These are phyloP conservation scores for Coracias cyanogaster DNA, from an alignment of 2,797 vertebrate genomes.

Conservation along the genomic window DNA sequence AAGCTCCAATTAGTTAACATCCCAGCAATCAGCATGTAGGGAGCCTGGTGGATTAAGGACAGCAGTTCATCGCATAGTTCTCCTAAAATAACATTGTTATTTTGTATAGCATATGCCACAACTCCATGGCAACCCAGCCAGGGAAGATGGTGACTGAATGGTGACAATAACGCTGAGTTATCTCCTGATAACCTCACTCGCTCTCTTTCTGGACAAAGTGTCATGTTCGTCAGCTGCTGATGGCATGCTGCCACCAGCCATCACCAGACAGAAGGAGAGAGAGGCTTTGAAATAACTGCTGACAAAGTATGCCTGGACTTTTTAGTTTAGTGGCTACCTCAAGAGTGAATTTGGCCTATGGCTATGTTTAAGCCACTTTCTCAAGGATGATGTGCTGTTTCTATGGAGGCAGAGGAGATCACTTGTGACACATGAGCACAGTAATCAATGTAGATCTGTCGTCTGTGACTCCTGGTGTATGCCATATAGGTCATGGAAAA, in stretches of 20 bases:
- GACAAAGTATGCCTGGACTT: background rate
- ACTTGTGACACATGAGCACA: background rate
- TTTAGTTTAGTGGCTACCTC: background rate
- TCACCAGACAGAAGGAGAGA: background rate
- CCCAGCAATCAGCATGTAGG: background rate
- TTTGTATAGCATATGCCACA: constrained; percentile 42
- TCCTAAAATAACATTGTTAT: constrained; percentile 62
- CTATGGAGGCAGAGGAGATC: background rate
- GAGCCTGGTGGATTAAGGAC: background rate
- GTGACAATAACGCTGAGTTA: constrained; percentile 27
- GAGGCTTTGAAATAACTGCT: background rate
- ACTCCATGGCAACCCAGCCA: constrained; percentile 30
- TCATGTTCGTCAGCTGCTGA: constrained; percentile 23
- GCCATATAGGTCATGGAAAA: background rate
- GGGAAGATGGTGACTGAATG: constrained; percentile 39
- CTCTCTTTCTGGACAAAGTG: background rate
- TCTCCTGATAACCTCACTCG: constrained; percentile 46
- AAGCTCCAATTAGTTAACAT: background rate
- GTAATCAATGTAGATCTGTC: background rate
- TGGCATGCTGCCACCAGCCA: constrained; percentile 5
- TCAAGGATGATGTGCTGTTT: background rate
- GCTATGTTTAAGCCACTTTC: background rate
- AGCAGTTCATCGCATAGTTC: constrained; percentile 38
- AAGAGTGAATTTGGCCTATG: background rate
- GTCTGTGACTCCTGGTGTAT: background rate